Evolutionary conservation across 2,888 invertebrate genomes (phyloP).

Genomic region (Sinohyriopsis cumingii): DNA sequence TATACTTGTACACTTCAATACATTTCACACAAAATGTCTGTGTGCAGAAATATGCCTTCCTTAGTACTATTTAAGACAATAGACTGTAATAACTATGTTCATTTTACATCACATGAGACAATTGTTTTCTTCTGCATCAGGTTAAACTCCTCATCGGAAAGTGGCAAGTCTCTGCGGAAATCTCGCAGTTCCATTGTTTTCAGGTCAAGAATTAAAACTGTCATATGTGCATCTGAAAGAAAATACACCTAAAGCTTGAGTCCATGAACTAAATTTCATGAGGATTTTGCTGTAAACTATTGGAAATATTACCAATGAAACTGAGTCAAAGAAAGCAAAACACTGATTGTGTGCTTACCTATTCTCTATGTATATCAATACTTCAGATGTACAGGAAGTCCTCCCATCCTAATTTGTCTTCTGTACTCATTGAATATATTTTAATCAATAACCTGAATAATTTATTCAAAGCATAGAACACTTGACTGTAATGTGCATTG

Average conservation of each 20-base stretch:
- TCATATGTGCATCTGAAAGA: slow-evolving; percentile 54
- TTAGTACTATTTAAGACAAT: too few relatives aligned
- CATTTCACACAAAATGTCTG: too few relatives aligned
- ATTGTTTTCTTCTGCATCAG: slow-evolving; percentile 27
- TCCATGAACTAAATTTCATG: neutral
- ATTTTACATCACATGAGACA: slow-evolving; percentile 53
- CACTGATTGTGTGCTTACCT: neutral
- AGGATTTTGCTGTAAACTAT: neutral
- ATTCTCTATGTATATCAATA: too few relatives aligned
- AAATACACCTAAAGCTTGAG: neutral
- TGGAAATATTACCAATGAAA: neutral
- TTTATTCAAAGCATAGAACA: too few relatives aligned
- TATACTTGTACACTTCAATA: too few relatives aligned
- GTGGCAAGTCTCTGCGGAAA: slow-evolving; percentile 49
- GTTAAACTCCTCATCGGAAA: slow-evolving; percentile 43
- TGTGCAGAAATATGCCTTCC: too few relatives aligned
- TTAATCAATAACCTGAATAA: too few relatives aligned
- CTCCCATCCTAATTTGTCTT: too few relatives aligned
- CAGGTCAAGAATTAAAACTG: slow-evolving; percentile 54
- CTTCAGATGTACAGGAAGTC: too few relatives aligned
- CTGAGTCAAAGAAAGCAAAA: neutral
- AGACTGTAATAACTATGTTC: too few relatives aligned
- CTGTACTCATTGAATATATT: too few relatives aligned
- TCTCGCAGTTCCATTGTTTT: slow-evolving; percentile 50
- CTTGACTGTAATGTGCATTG: too few relatives aligned